Conservation (phyloP, 2,113 vertebrate species). For the Camelus bactrianus region DNA sequence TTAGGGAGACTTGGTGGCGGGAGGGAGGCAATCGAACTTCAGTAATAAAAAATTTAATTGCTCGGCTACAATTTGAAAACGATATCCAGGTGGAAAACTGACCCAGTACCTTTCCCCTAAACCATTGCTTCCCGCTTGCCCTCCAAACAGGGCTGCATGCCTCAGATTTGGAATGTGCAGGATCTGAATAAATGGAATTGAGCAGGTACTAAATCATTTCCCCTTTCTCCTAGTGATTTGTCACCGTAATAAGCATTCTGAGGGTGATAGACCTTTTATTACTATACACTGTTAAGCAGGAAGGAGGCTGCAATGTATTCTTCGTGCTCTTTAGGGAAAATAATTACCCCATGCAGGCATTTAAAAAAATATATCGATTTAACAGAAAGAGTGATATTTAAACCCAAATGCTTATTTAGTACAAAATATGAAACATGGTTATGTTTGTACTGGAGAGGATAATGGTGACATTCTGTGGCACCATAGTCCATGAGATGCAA, state of each 20-base stretch:
- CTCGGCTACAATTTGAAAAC: constrained; percentile 85
- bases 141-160: constrained; percentile 75
- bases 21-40: constrained; percentile 74
- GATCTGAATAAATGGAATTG: constrained; percentile 78
- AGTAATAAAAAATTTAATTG: constrained; percentile 89
- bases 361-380: constrained; percentile 62
- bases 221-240: constrained; percentile 79
- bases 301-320: constrained; percentile 66
- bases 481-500: background rate
- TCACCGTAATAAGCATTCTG: constrained; percentile 81
- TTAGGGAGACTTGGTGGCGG: constrained; percentile 22
- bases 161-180: constrained; percentile 71
- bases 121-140: constrained; percentile 73
- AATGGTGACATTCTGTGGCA: background rate
- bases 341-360: constrained; percentile 46
- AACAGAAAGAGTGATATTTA: constrained; percentile 74
- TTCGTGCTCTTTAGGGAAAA: constrained; percentile 76
- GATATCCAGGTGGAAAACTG: constrained; percentile 87
- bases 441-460: constrained; percentile 15
- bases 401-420: constrained; percentile 55
- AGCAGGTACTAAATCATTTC: constrained; percentile 81
- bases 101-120: constrained; percentile 75
- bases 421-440: constrained; percentile 63
- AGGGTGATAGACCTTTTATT: constrained; percentile 80
- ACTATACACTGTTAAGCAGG: constrained; percentile 73